Conservation (phyloP, 2,113 vertebrate genomes). For the Halichoeres trimaculatus region DNA sequence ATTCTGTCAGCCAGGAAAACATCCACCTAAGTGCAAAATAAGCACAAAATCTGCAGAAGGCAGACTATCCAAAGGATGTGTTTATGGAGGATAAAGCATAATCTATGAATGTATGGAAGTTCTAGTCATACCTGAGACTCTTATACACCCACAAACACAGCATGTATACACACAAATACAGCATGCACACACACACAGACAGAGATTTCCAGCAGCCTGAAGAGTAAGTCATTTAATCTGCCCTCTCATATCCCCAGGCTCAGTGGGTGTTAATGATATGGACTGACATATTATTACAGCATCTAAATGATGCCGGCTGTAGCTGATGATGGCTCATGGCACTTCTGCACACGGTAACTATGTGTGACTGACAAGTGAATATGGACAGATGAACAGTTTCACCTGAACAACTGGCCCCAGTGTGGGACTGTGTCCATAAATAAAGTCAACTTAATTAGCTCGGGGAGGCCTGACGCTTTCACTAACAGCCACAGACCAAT, state of each 20-base stretch:
- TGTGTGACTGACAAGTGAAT: slow-evolving; percentile 65
- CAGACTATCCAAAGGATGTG: slow-evolving; percentile 19
- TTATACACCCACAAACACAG: slow-evolving; percentile 20
- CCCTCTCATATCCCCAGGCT: slow-evolving; percentile 52
- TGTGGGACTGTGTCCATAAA: slow-evolving; percentile 50
- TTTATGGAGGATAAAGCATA: slow-evolving; percentile 18
- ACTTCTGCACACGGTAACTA: slow-evolving; percentile 45
- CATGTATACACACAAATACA: not conserved
- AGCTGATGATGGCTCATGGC: slow-evolving; percentile 59
- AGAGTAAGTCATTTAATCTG: slow-evolving; percentile 50
- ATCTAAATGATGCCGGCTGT: slow-evolving; percentile 69
- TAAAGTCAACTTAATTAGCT: slow-evolving; percentile 58
- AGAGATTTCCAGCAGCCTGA: slow-evolving; percentile 23
- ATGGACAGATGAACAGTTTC: slow-evolving; percentile 60
- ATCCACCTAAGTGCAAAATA: slow-evolving; percentile 34
- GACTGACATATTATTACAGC: slow-evolving; percentile 72
- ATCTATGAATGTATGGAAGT: slow-evolving; percentile 11
- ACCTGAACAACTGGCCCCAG: slow-evolving; percentile 39
- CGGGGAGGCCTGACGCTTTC: slow-evolving; percentile 41
- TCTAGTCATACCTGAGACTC: slow-evolving; percentile 32
- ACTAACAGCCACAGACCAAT: slow-evolving; percentile 40
- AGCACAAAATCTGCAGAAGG: slow-evolving; percentile 20
- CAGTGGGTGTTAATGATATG: slow-evolving; percentile 71
- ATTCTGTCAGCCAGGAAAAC: slow-evolving; percentile 35
- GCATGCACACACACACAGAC: slow-evolving; percentile 1